Percentiles rank a stretch among this genome's conserved stretches.
These are phyloP conservation scores for Crotalus helleri DNA, from an alignment of 2,113 vertebrate genomes.

Conservation along the genomic window DNA sequence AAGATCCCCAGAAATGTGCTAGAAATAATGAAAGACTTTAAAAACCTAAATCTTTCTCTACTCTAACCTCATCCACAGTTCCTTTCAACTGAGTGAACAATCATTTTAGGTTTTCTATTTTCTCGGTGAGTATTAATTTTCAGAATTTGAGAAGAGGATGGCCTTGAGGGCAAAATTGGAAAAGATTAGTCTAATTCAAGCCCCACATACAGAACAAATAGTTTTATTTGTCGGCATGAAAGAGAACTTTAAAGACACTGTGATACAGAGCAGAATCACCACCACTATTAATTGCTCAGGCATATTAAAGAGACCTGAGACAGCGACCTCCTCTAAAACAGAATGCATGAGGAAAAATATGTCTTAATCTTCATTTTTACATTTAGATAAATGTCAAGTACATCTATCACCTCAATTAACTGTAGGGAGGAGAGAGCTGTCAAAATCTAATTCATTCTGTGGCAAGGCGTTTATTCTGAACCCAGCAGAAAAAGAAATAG, in stretches of 20 bases:
- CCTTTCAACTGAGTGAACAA: constrained; percentile 58
- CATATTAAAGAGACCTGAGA: constrained; percentile 80
- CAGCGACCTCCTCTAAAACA: constrained; percentile 80
- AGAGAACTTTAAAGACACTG: constrained; percentile 70
- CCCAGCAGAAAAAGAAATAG: constrained; percentile 73
- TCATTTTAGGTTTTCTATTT: constrained; percentile 65
- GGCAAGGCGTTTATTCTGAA: constrained; percentile 74
- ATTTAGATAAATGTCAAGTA: constrained; percentile 82
- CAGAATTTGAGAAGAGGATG: constrained; percentile 51
- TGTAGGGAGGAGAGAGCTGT: constrained; percentile 74
- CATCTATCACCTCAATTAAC: constrained; percentile 88
- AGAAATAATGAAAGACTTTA: constrained; percentile 68
- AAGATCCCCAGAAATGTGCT: constrained; percentile 59
- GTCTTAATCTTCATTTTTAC: constrained; percentile 78
- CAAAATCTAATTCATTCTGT: constrained; percentile 77
- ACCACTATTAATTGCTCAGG: constrained; percentile 76
- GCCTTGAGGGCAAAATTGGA: constrained; percentile 68
- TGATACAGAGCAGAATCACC: constrained; percentile 73
- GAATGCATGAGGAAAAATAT: constrained; percentile 72
- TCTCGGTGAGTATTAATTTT: constrained; percentile 73
- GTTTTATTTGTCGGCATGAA: constrained; percentile 72
- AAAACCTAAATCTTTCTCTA: constrained; percentile 22
- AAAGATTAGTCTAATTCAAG: constrained; percentile 73
- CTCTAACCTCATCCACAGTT: constrained; percentile 13
- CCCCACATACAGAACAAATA: constrained; percentile 56